A percentile compares a stretch with the other conserved stretches of the same genome.
Conservation (phyloP, 1,140 invertebrate species). For the Propsilocerus akamusi region DNA sequence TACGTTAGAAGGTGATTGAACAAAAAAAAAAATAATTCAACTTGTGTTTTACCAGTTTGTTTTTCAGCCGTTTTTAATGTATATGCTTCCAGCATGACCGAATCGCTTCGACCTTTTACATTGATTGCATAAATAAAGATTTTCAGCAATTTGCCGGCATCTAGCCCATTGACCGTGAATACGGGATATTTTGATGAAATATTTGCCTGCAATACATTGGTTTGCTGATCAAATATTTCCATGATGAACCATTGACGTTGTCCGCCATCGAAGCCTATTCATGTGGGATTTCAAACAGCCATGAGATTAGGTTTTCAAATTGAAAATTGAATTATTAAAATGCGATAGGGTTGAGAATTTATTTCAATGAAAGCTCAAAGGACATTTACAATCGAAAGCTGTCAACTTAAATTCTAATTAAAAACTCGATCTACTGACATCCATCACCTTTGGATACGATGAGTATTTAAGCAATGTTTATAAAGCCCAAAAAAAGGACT, state of each 20-base stretch:
- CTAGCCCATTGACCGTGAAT: conserved; percentile 46
- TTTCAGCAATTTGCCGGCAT: conserved; percentile 43
- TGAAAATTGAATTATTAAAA: no score
- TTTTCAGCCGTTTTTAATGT: conserved; percentile 60
- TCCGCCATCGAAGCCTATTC: conserved; percentile 56
- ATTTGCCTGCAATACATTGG: conserved; percentile 40
- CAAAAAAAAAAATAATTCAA: conserved; percentile 5
- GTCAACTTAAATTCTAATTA: no score
- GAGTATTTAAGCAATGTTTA: no score
- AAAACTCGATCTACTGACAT: no score
- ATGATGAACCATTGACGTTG: conserved; percentile 47
- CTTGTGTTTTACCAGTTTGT: conserved; percentile 46
- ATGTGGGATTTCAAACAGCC: no score
- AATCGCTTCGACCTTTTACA: conserved; percentile 36
- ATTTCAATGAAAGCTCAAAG: no score
- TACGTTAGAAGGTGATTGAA: conserved; percentile 19
- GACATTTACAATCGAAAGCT: no score
- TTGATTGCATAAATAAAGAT: conserved; percentile 45
- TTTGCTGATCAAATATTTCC: conserved; percentile 52
- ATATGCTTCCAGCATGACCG: conserved; percentile 35
- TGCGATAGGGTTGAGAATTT: no score
- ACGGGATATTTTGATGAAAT: conserved; percentile 42
- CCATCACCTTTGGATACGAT: no score
- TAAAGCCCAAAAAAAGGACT: no score
- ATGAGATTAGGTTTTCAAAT: no score